Evolutionary conservation across 2,113 vertebrate genomes (phyloP).

Genomic region (Electrona antarctica): DNA sequence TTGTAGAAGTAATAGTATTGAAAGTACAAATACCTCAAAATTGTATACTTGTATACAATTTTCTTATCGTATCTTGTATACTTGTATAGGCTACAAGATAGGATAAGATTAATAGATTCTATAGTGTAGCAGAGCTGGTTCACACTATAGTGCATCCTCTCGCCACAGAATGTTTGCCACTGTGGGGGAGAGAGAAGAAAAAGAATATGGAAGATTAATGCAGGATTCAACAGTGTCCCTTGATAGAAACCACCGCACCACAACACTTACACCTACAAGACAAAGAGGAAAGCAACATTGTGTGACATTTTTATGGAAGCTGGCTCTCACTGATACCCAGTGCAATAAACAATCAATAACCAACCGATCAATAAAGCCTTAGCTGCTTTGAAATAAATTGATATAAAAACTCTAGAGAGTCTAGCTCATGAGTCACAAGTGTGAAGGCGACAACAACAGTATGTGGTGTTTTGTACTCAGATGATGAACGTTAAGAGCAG

Average conservation of each 20-base stretch:
- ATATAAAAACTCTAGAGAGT: conserved; percentile 59
- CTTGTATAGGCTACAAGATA: no score
- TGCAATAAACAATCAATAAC: conserved; percentile 65
- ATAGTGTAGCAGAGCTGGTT: conserved; percentile 31
- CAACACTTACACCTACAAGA: conserved; percentile 54
- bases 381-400: conserved; percentile 63
- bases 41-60: no score
- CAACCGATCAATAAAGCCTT: conserved; percentile 2
- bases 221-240: conserved; percentile 58
- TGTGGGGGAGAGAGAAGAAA: conserved; percentile 73
- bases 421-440: conserved; percentile 10
- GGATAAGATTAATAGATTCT: conserved; percentile 58
- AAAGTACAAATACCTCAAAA: no score
- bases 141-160: conserved; percentile 88
- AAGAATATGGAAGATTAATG: conserved; percentile 57
- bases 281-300: conserved; percentile 40
- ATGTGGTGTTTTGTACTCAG: no score
- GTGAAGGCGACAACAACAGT: no score
- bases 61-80: no score
- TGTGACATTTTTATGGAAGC: conserved; percentile 71
- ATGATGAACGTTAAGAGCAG: no score
- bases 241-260: conserved; percentile 47
- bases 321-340: conserved; percentile 46
- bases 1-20: no score
- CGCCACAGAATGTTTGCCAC: conserved; percentile 99